Evolutionary conservation across 2,888 invertebrate genomes (phyloP), one percentile per base, ranked within the genome.

Genomic region (Ecliptopera silaceata): DNA sequence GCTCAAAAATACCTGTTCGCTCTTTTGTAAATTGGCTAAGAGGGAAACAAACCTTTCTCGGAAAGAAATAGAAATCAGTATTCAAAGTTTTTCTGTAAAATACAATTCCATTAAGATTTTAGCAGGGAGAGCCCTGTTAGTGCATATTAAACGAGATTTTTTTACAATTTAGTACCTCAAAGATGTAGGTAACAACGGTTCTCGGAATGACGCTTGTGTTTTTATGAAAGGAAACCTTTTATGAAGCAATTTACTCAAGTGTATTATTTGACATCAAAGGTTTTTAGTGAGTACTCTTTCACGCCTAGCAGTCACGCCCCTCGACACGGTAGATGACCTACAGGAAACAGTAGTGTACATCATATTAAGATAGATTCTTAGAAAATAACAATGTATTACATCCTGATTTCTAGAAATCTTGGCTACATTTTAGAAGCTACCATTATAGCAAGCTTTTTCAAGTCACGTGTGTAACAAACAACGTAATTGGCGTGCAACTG

Each of bases 101-200:
- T 60, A 58, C 59, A 57, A 63, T 54, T 69, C 69, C 70, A 72
- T 77, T 73, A 65, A 64, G 64, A 64, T 69, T 72, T 72, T 71
- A 72, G 61, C 56, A 47, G 53, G 61, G 46, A 60, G 54, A 56
- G 46, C 50, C 50, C 63, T 65, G 53, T 51, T 56, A 20, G 26
- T 54, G 61, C 64, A 66, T 69, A 36, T 36, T 36, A 61, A 61
- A 62, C 64, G 50, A 63, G 20, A 56, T 61, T 59, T 56, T 50
- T 44, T 26, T 12, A 4, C 15, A 34, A n/a, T n/a, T 15, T 41
- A 12, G 38, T 15, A 31, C 20, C 36, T 22, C 43, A 44, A 48
- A 43, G 6, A 22, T 22, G 22, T 22, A 22, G 4, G 22, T 22
- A 2, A 36, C 6, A 45, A 15, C 43, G 22, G 32, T 44, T 44